Conservation (phyloP, 2,113 vertebrate species). For the Pseudorectes ferrugineus region DNA sequence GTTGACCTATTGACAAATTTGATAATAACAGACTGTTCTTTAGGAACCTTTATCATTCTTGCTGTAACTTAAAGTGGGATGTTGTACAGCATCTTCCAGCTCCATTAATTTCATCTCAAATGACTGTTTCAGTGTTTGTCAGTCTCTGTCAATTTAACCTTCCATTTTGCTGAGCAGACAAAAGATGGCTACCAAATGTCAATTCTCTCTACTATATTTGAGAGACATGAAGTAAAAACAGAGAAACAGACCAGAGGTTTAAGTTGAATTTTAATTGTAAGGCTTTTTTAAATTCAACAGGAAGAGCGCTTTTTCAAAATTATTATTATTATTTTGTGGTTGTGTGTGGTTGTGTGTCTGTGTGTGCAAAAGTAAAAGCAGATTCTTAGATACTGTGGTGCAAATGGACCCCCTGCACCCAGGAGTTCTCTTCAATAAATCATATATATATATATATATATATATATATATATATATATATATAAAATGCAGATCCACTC, state of each 20-base stretch:
- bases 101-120: background rate
- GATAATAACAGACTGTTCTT: background rate
- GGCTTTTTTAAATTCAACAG: background rate
- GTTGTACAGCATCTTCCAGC: background rate
- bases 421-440: background rate
- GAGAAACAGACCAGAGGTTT: background rate
- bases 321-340: too few relatives aligned
- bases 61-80: background rate
- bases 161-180: background rate
- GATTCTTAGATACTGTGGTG: background rate
- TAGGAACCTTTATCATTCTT: rapidly evolving
- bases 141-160: background rate
- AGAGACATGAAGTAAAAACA: background rate
- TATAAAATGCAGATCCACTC: background rate
- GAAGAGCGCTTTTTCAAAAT: background rate
- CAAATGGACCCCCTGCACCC: background rate
- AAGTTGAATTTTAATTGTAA: background rate
- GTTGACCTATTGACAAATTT: background rate
- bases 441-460: background rate
- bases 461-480: background rate
- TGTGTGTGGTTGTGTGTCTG: too few relatives aligned
- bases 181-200: background rate
- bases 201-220: background rate
- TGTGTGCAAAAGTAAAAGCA: background rate
- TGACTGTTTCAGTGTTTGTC: background rate